Evolutionary conservation across 2,888 invertebrate species (phyloP).

Genomic region (Plebejus melissa): DNA sequence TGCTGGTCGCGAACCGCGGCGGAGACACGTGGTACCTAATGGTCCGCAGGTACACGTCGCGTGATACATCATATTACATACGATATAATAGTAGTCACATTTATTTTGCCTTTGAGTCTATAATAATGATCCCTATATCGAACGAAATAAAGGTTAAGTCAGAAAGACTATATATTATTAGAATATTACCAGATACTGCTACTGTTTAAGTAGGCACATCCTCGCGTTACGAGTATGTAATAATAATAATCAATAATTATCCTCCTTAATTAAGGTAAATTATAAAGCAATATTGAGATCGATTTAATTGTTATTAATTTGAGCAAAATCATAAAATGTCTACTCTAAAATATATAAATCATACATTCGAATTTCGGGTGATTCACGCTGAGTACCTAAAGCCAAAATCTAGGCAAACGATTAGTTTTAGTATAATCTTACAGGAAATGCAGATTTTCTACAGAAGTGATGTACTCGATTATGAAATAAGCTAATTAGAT

Average conservation of each 20-base stretch:
- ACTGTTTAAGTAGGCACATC: not conserved
- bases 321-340: not conserved
- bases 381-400: not conserved
- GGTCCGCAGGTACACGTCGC: not conserved
- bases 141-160: too few relatives aligned
- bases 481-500: not conserved
- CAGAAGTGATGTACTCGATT: not conserved
- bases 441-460: not conserved
- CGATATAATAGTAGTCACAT: too few relatives aligned
- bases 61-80: constrained; percentile 2
- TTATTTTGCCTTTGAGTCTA: too few relatives aligned
- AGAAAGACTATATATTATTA: too few relatives aligned
- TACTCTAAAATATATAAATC: not conserved
- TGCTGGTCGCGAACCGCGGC: not conserved
- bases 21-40: constrained; percentile 5
- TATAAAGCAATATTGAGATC: not conserved
- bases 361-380: not conserved
- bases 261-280: not conserved
- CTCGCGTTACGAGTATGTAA: not conserved
- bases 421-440: not conserved
- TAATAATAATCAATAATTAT: not conserved
- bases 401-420: not conserved
- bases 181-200: not conserved
- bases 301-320: not conserved
- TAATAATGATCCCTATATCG: too few relatives aligned